Conservation (phyloP, 2,888 invertebrate genomes). For the Agonopterix arenella region DNA sequence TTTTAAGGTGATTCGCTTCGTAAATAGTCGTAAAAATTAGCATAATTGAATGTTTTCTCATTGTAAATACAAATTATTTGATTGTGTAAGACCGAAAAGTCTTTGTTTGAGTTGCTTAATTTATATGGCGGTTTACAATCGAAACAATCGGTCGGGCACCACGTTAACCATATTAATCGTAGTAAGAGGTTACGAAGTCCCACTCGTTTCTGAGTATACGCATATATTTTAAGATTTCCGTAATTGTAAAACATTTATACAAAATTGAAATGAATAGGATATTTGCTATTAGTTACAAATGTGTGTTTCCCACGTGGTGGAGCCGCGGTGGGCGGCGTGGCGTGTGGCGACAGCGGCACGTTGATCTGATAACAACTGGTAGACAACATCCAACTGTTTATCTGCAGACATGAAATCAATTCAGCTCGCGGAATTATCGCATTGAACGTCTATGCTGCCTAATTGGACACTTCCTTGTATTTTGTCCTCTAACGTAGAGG, state of each 20-base stretch:
- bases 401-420: constrained; percentile 65
- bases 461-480: constrained; percentile 59
- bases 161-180: no score
- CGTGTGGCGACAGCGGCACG: constrained; percentile 53
- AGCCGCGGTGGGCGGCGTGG: constrained; percentile 44
- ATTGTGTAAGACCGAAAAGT: constrained; percentile 46
- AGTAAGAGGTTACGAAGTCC: no score
- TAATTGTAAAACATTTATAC: no score
- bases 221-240: no score
- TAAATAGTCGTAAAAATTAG: constrained; percentile 66
- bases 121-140: background rate
- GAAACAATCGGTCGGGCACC: no score
- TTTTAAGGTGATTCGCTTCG: constrained; percentile 51
- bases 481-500: no score
- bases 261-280: no score
- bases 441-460: constrained; percentile 56
- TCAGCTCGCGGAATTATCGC: constrained; percentile 66
- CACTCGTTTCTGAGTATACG: no score
- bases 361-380: constrained; percentile 62
- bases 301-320: constrained; percentile 55
- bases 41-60: constrained; percentile 66
- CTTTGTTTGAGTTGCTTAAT: constrained; percentile 52
- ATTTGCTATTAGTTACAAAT: background rate
- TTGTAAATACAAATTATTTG: constrained; percentile 59
- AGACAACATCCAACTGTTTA: constrained; percentile 64